Evolutionary conservation across 2,888 invertebrate genomes (phyloP).

Genomic region (Orthosia gothica): DNA sequence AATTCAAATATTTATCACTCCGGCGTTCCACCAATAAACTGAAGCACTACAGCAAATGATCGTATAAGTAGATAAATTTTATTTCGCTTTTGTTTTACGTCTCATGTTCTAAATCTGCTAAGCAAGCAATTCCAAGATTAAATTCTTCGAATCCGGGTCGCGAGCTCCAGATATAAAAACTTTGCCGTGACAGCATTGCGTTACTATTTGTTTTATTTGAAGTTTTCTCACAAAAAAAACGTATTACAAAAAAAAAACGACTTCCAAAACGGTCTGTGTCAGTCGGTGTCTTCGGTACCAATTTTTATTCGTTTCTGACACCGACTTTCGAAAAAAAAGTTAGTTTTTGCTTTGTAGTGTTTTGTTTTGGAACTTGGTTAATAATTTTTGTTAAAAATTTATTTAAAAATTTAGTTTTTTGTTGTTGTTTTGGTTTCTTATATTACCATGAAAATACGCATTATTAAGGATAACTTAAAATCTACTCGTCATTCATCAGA

Average conservation of each 20-base stretch:
- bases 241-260: neutral
- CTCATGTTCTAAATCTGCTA: slow-evolving; percentile 82
- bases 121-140: slow-evolving; percentile 88
- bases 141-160: slow-evolving; percentile 86
- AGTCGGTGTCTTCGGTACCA: too few species aligned
- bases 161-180: slow-evolving; percentile 80
- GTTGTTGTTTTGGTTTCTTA: too few species aligned
- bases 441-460: too few species aligned
- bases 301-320: too few species aligned
- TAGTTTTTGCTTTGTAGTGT: too few species aligned
- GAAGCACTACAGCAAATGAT: slow-evolving; percentile 44
- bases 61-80: slow-evolving; percentile 62
- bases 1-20: slow-evolving; percentile 1
- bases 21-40: slow-evolving; percentile 1
- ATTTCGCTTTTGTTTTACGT: slow-evolving; percentile 77
- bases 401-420: too few species aligned
- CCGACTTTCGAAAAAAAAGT: too few species aligned
- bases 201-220: slow-evolving; percentile 66
- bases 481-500: too few species aligned
- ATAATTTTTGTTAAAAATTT: too few species aligned
- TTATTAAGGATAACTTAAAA: too few species aligned
- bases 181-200: slow-evolving; percentile 69
- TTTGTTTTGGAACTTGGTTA: too few species aligned
- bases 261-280: too few species aligned
- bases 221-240: neutral